Base-by-base conservation (phyloP, 1,140 invertebrate genomes). In the Caenorhabditis brenneri region DNA sequence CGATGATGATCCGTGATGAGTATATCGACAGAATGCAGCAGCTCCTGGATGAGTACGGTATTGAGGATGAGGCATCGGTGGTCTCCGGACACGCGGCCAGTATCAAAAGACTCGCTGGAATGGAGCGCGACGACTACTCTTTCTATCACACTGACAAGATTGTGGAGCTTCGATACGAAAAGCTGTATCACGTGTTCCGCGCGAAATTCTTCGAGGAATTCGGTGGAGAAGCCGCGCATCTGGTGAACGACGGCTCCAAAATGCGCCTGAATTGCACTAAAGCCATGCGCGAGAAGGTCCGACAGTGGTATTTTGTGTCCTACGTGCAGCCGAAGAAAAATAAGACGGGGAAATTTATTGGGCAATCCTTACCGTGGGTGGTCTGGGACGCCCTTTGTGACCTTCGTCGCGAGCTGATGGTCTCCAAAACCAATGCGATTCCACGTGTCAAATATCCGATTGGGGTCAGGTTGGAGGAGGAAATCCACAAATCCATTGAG, bases 61-160 rank as follows among this genome's bases (percentile, higher is more conserved):
- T 91, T 49, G 82, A 82, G 29, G 84, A 78, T 65, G 90, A 91
- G 79, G 88, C 87, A 15, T 80, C 86, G 22, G 69, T 90, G 10
- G 79, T 91, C 12, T 84, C 88, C 46, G 89, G 88, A 12, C 84
- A 85, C 27, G 88, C 88, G 39, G 80, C 79, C 16, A 80, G 78
- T 19, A 80, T 89, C 19, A 83, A 82, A 16, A 51, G 87, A 24
- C 22, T 86, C 2, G 85, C 82, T n/a, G 86, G 69, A n/a, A 86
- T 82, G 84, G 88, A 89, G 39, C 86, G 80, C 33, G 83, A 89
- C 53, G 88, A 89, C 27, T 82, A 83, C 53, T 81, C 85, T 10
- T 88, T 88, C 85, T 88, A 88, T 46, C 81, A 88, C 49, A 87
- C 87, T 31, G 87, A 88, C 33, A 87, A 87, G 24, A 83, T 87